phyloP scores from a whole-genome alignment of 2,113 vertebrate species.

The Ardeotis arabs region DNA sequence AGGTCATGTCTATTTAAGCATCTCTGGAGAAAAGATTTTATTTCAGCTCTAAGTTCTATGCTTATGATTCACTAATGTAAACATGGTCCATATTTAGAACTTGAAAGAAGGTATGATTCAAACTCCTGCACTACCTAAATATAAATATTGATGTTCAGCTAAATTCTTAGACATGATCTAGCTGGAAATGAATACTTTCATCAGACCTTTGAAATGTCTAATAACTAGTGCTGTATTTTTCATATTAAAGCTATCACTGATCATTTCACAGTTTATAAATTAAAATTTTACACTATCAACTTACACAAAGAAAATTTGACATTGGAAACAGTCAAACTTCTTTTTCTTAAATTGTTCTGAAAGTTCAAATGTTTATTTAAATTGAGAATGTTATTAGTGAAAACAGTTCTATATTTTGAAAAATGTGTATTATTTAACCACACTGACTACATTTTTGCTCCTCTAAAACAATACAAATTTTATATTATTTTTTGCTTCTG shows the following conservation, averaged over 20 bases:
- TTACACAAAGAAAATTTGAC: constrained; percentile 40
- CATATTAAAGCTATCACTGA: constrained; percentile 20
- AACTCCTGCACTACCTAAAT: constrained; percentile 60
- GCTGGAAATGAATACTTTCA: constrained; percentile 53
- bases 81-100: constrained; percentile 53
- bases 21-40: constrained; percentile 20
- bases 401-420: constrained; percentile 18
- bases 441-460: neutral
- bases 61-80: constrained; percentile 66
- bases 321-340: neutral
- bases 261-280: constrained; percentile 56
- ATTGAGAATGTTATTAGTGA: constrained; percentile 46
- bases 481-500: neutral
- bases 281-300: constrained; percentile 28
- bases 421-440: neutral
- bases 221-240: constrained; percentile 30
- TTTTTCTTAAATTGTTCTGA: neutral
- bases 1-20: constrained; percentile 12
- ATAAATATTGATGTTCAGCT: constrained; percentile 74
- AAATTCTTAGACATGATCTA: constrained; percentile 71
- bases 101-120: constrained; percentile 65
- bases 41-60: constrained; percentile 34
- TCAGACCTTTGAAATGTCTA: constrained; percentile 31
- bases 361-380: constrained; percentile 25
- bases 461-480: constrained; percentile 8